These are phyloP conservation scores for Cheiracanthium punctorium DNA, from an alignment of 2,888 invertebrate species.

Conservation along the genomic window DNA sequence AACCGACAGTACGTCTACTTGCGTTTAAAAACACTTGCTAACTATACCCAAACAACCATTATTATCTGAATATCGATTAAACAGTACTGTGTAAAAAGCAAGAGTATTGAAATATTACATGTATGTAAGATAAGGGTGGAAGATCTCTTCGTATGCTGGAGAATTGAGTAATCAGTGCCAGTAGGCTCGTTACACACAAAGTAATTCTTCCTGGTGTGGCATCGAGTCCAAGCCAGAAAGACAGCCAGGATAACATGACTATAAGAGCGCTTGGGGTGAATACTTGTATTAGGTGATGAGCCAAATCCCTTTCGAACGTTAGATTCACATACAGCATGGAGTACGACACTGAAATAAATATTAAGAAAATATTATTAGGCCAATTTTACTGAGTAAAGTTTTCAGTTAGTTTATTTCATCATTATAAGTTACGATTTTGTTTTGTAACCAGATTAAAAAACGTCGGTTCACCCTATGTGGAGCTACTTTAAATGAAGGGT, in stretches of 20 bases:
- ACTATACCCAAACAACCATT: too few relatives aligned
- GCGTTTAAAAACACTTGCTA: too few relatives aligned
- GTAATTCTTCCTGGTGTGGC: conserved; percentile 89
- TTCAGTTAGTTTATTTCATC: too few relatives aligned
- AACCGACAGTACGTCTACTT: too few relatives aligned
- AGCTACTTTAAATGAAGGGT: too few relatives aligned
- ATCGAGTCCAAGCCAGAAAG: conserved; percentile 89
- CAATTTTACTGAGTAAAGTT: too few relatives aligned
- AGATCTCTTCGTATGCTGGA: conserved; percentile 87
- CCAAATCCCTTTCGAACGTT: conserved; percentile 51
- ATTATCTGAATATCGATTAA: too few relatives aligned
- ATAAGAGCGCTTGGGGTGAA: conserved; percentile 89
- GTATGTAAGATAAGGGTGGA: conserved; percentile 90
- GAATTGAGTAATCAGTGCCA: conserved; percentile 90
- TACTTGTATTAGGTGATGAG: conserved; percentile 82
- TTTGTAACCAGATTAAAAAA: too few relatives aligned
- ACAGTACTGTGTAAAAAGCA: too few relatives aligned
- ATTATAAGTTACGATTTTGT: too few relatives aligned
- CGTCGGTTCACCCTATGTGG: too few relatives aligned
- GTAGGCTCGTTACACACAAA: conserved; percentile 87
- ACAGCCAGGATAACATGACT: conserved; percentile 90
- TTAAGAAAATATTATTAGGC: too few relatives aligned
- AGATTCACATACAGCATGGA: conserved; percentile 46
- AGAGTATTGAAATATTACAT: conserved; percentile 80
- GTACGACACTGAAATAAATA: conserved; percentile 52